Base-by-base conservation (phyloP, 1,140 invertebrate genomes). In the Aphidius gifuensis region DNA sequence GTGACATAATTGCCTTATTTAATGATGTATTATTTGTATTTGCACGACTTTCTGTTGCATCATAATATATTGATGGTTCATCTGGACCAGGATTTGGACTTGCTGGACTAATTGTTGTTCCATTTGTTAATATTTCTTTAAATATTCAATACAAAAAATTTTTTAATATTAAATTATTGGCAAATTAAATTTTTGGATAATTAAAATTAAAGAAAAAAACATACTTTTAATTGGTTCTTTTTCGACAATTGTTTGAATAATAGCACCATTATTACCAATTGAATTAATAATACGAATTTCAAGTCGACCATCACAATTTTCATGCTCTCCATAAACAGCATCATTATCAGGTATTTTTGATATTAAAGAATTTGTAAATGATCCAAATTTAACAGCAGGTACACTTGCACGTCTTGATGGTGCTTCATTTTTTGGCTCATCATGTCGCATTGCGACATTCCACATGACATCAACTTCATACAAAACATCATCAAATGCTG, bases 381-480 rank as follows among this genome's bases (percentile, higher is more conserved):
- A 64, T 5, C 68, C 67, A 8, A 77, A 71, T 55, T 68, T 70
- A 8, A 78, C 73, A 40, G 74, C 73, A 11, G 78, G 75, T 57
- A 79, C 64, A 66, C 79, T 80, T 0, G 73, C 70, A 53, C 74
- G 68, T 53, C 76, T 75, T 4, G 64, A 46, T 23, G 69, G 50
- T 51, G 68, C 58, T 53, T 51, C 69, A 49, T 71, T 57, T 53
- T 63, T 66, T 9, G 71, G 71, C 21, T 77, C 73, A 23, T 78
- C 72, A 48, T 75, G 66, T 59, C 83, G 75, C 6, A 79, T 78
- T 6, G 84, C 86, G 9, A 94, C 85, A 74, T 93, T 93, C 49
- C 92, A 82, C 84, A 90, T 90, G 23, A 94, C 87, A 77, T 94
- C 92, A 49, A 94, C 85, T 61, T 89, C 84, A 78, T 92, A 94